phyloP scores from a whole-genome alignment of 1,140 invertebrate species.

The Cotesia chilonis region DNA sequence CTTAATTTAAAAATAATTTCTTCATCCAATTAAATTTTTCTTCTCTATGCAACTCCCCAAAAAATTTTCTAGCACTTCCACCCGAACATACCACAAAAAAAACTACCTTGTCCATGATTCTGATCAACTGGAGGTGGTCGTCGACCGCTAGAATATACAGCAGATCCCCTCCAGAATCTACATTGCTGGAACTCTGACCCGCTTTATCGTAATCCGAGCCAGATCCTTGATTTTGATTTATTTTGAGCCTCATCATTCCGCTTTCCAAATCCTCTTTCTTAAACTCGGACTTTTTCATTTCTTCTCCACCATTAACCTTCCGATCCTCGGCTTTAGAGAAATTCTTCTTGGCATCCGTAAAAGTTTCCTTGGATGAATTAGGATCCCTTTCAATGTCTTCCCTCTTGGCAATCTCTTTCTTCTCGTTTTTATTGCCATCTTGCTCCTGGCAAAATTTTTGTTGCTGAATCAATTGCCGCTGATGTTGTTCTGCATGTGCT shows the following conservation, averaged over 20 bases:
- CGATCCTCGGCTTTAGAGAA: too few relatives aligned
- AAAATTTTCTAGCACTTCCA: not conserved
- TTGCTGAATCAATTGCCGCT: constrained; percentile 68
- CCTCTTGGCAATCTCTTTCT: constrained; percentile 54
- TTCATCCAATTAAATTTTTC: too few relatives aligned
- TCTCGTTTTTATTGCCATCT: constrained; percentile 26
- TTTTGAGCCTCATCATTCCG: constrained; percentile 61
- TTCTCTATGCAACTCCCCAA: not conserved
- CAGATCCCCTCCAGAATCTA: constrained; percentile 80
- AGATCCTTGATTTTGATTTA: constrained; percentile 66
- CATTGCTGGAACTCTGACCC: constrained; percentile 74
- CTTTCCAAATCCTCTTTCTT: constrained; percentile 59
- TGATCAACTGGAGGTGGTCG: constrained; percentile 62
- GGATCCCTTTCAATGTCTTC: constrained; percentile 42
- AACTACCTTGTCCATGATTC: constrained; percentile 25
- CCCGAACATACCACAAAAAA: not conserved
- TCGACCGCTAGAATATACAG: constrained; percentile 77
- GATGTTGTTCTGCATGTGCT: constrained; percentile 61
- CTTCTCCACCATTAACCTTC: too few relatives aligned
- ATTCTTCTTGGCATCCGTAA: too few relatives aligned
- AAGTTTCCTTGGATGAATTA: too few relatives aligned
- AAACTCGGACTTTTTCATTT: constrained; percentile 39
- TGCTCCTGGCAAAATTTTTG: constrained; percentile 49
- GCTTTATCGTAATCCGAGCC: constrained; percentile 78
- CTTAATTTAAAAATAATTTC: too few relatives aligned